Base-by-base conservation (phyloP, 2,797 vertebrate genomes). In the Falco berigora region DNA sequence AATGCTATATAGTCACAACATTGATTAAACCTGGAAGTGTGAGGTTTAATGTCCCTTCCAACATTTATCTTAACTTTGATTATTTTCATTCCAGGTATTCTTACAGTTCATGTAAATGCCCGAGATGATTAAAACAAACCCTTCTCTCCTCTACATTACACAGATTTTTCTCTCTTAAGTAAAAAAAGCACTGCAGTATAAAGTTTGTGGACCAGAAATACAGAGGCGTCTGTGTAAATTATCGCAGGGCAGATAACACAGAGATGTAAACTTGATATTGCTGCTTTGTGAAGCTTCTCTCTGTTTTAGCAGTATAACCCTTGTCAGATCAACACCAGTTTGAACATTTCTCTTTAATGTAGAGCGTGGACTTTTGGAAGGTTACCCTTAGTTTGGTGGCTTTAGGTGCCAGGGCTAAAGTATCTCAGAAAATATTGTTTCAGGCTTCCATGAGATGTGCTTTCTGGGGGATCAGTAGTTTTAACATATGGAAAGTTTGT, bases 401-500 rank as follows among this genome's bases (percentile, higher is more conserved):
- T 86, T 12, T 71, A 17, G 17, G 6, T 73, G 23, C 52, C 69
- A 76, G 40, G 17, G 15, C 15, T 86, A 36, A 66, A 66, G 32
- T 19, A 38, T 64, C 36, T 86, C 56, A 46, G 59, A 83, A 88
- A 36, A 49, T 79, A 82, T 0, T n/a, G 30, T 77, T 88, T 85
- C 59, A 90, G 59, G 14, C 69, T 67, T 86, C 77, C 38, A 47
- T 14, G 58, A 81, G 38, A 84, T 42, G 11, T 36, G 40, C 18
- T 78, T 96, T 83, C 14, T n/a, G 10, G 34, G 23, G 28, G 40
- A 84, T 79, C 82, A 52, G 82, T 92, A 82, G 17, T 90, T 93
- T 86, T 55, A 84, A 79, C 62, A 88, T 88, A 88, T 86, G 90
- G 90, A 87, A 88, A 71, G 25, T 90, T 24, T 96, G 73, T 75